A percentile compares a stretch with the other conserved stretches of the same genome.
Evolutionary conservation across 2,113 vertebrate species (phyloP).

Genomic region (Neotragus pygmaeus): DNA sequence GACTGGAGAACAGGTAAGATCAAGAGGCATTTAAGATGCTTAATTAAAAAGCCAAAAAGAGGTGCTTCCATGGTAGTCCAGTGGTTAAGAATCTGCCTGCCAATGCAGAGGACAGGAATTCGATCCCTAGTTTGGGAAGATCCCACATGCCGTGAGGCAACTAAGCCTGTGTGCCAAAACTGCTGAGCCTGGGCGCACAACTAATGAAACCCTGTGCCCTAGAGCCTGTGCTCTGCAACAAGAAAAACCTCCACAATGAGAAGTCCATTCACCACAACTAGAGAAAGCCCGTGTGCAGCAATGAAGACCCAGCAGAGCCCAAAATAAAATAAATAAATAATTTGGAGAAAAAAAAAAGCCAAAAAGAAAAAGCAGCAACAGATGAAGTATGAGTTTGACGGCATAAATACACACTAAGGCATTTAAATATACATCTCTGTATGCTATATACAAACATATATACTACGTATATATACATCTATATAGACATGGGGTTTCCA

Average conservation of each 20-base stretch:
- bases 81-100: neutral
- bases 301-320: neutral
- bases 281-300: neutral
- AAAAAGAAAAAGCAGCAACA: slow-evolving; percentile 68
- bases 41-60: slow-evolving; percentile 60
- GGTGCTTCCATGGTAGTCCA: neutral
- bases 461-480: neutral
- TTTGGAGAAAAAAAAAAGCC: neutral
- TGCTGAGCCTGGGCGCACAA: neutral
- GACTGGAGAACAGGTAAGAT: slow-evolving; percentile 35
- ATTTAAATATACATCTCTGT: neutral
- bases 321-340: neutral
- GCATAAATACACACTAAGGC: neutral
- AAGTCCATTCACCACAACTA: neutral
- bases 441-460: neutral
- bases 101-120: neutral
- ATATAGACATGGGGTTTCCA: neutral
- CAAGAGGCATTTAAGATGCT: slow-evolving; percentile 49
- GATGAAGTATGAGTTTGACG: neutral
- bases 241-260: neutral
- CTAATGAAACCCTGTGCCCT: neutral
- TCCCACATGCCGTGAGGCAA: neutral
- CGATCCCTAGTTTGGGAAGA: neutral
- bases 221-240: neutral
- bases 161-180: neutral